Evolutionary conservation across 1,140 invertebrate genomes (phyloP).

Genomic region (Lineus longissimus): DNA sequence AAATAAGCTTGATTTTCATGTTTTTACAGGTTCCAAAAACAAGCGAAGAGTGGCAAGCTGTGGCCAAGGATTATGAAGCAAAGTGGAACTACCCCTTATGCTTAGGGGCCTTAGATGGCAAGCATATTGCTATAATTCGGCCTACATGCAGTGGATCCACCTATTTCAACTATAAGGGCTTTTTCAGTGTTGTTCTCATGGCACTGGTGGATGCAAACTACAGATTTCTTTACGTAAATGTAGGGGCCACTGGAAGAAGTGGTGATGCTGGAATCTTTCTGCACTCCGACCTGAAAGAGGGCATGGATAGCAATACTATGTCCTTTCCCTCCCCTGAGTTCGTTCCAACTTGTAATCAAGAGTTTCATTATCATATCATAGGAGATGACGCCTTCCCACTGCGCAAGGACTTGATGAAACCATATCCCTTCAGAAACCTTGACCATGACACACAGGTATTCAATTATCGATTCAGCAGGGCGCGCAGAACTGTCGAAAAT

Average conservation of each 20-base stretch:
- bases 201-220: background rate
- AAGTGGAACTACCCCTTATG: background rate
- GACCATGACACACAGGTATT: background rate
- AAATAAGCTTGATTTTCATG: no score
- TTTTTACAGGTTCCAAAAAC: background rate
- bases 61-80: background rate
- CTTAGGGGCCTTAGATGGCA: conserved; percentile 3
- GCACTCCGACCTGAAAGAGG: background rate
- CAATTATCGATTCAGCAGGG: background rate
- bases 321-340: background rate
- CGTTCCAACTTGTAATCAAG: background rate
- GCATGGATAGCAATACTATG: background rate
- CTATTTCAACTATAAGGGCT: background rate
- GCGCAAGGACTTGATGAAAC: background rate
- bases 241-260: background rate
- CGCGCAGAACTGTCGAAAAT: conserved; percentile 2
- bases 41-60: background rate
- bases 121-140: background rate
- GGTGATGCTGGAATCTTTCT: background rate
- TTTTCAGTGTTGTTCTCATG: background rate
- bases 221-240: background rate
- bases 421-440: conserved; percentile 1
- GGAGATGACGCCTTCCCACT: conserved; percentile 1
- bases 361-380: background rate
- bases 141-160: background rate